Conservation (phyloP, 2,113 vertebrate genomes). For the Gallinago undulata region DNA sequence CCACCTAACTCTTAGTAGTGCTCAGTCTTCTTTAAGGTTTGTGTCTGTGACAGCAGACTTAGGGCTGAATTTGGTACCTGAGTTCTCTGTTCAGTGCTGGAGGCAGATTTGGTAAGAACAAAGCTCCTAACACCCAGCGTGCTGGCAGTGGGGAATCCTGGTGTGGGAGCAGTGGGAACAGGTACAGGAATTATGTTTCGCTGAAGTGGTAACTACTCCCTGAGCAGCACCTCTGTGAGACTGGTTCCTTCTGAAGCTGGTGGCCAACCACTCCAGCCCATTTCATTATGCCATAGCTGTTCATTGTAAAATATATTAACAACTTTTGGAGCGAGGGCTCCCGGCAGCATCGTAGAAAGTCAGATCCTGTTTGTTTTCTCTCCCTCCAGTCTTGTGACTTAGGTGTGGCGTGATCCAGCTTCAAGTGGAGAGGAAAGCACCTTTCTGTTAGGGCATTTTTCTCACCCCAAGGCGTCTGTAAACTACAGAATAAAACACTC, state of each 20-base stretch:
- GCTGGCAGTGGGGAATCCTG: neutral
- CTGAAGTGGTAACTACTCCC: neutral
- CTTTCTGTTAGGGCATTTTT: neutral
- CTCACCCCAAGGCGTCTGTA: neutral
- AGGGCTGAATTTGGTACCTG: neutral
- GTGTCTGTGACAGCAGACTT: too few relatives aligned
- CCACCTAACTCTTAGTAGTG: too few relatives aligned
- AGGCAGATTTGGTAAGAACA: neutral
- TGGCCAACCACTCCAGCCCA: too few relatives aligned
- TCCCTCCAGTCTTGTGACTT: neutral
- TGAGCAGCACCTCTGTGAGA: neutral
- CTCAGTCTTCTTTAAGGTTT: too few relatives aligned
- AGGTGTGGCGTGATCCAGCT: neutral
- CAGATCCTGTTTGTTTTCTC: neutral
- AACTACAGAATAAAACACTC: neutral
- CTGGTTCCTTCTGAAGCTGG: neutral
- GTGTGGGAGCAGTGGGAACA: neutral
- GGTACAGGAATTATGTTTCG: neutral
- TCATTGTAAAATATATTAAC: neutral
- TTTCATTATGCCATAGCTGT: neutral
- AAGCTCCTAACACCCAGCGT: neutral
- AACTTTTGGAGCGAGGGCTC: neutral
- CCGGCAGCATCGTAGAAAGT: neutral
- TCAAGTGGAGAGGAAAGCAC: neutral
- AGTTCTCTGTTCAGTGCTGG: neutral